Conservation (phyloP, 2,113 vertebrate species). For the Rhinolophus sinicus region DNA sequence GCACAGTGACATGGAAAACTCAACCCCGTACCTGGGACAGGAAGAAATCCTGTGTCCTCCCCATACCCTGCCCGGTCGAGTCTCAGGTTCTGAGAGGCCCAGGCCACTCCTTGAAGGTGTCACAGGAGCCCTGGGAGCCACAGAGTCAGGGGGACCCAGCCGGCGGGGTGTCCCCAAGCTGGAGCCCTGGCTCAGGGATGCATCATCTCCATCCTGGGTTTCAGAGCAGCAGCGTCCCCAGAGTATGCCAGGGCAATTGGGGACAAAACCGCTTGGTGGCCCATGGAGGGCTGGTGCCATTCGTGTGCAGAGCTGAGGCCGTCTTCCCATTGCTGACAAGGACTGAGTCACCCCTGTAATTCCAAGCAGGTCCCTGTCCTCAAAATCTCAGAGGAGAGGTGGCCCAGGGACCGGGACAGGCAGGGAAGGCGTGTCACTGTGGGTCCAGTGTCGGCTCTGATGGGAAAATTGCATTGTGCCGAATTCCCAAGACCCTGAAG, state of each 20-base stretch:
- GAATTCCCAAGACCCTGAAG: slow-evolving; percentile 88
- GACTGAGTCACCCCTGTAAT: slow-evolving; percentile 76
- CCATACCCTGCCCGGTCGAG: accelerated
- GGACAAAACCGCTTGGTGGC: slow-evolving; percentile 65
- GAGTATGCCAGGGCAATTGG: not conserved
- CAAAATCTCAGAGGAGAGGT: slow-evolving; percentile 46
- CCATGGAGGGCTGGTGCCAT: slow-evolving; percentile 42
- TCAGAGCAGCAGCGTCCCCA: not conserved
- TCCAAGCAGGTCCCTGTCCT: slow-evolving; percentile 65
- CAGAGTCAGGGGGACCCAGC: not conserved
- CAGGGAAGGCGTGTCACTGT: slow-evolving; percentile 50
- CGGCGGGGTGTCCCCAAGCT: accelerated
- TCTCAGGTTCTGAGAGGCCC: accelerated
- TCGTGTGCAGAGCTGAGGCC: slow-evolving; percentile 78
- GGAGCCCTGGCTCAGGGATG: not conserved
- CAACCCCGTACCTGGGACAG: accelerated
- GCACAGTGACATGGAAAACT: accelerated
- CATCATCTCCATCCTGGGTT: accelerated
- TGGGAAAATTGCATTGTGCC: slow-evolving; percentile 86
- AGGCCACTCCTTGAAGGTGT: not conserved
- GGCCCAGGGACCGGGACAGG: not conserved
- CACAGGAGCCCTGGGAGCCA: not conserved
- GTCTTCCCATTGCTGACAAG: not conserved
- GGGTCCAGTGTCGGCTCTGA: slow-evolving; percentile 83
- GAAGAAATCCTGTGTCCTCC: accelerated